Evolutionary conservation across 2,113 vertebrate genomes (phyloP), one percentile per base, ranked within the genome.

Genomic region (Psophia crepitans): DNA sequence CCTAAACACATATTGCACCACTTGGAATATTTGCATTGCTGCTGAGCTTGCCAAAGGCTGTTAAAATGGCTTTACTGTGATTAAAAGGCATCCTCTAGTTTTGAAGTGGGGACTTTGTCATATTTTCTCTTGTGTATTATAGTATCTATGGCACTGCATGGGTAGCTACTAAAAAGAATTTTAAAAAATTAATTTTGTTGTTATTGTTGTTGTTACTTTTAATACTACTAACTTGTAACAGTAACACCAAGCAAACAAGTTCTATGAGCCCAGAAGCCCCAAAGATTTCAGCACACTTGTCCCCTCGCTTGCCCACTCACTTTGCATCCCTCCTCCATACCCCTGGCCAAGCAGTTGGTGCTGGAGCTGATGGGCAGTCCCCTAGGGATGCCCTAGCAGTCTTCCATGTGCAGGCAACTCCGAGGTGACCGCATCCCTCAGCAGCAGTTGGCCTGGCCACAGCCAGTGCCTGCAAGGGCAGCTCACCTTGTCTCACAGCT

Each of bases 21-120:
- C 73, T 94, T 85, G 78, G 69, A 96, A 81, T 71, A 77, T 89
- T 78, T 93, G 76, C 71, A 64, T 87, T 85, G 78, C 44, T 90
- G 76, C 74, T 65, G 53, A 91, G 41, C 49, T 92, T 87, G 87
- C 86, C 70, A 79, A 87, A 95, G 53, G 2, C 57, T 65, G 73
- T 88, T 76, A 82, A 87, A 92, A 66, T 33, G 41, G 26, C 65
- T 92, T 57, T 75, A 46, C 37, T 73, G 41, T 63, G 70, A 74
- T 73, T 81, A 84, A 68, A 77, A 86, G n/a, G 41, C 63, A 92
- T n/a, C 17, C 49, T 22, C 6, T 63, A 23, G 21, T 80, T 94
- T 76, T 91, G 43, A 75, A 53, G 35, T 80, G 44, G 41, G 8
- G 14, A 82, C 24, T 90, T 84, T 32, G 49, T 44, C 2, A 6